Percentiles rank a stretch among this genome's conserved stretches.
Conservation (phyloP, 2,113 vertebrate species). For the Pseudopodoces humilis region DNA sequence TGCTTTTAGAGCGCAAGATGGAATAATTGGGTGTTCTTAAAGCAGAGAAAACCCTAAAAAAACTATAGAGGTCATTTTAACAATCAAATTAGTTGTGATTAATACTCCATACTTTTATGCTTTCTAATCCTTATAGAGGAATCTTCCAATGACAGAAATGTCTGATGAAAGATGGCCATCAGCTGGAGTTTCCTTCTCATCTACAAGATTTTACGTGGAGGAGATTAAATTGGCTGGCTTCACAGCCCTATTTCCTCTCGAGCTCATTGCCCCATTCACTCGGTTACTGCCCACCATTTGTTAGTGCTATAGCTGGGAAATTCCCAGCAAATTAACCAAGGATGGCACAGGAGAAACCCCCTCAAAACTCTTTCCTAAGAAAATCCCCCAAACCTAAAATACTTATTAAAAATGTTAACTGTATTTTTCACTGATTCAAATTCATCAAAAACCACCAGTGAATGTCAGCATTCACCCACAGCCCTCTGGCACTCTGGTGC, state of each 20-base stretch:
- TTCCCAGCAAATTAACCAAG: background rate
- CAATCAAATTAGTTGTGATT: constrained; percentile 16
- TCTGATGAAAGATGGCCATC: constrained; percentile 45
- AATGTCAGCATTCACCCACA: background rate
- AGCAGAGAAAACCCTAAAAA: background rate
- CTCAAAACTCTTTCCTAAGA: background rate
- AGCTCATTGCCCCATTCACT: background rate
- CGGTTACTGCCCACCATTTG: background rate
- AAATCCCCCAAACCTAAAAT: background rate
- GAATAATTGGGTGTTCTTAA: background rate
- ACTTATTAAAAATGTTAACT: fast-evolving
- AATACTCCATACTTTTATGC: background rate
- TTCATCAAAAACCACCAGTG: fast-evolving
- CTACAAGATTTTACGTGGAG: constrained; percentile 1
- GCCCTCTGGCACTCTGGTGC: background rate
- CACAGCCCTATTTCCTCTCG: constrained; percentile 15
- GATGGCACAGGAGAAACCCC: background rate
- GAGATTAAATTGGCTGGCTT: constrained; percentile 60
- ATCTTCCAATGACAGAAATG: constrained; percentile 2
- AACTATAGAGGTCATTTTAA: constrained; percentile 25
- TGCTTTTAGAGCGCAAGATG: background rate
- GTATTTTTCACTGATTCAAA: background rate
- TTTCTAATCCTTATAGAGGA: constrained; percentile 13
- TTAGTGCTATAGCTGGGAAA: background rate
- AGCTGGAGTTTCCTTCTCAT: constrained; percentile 7